Percentiles rank a stretch among this genome's conserved stretches.
Conservation (phyloP, 2,113 vertebrate genomes). For the Poeciliopsis retropinna region DNA sequence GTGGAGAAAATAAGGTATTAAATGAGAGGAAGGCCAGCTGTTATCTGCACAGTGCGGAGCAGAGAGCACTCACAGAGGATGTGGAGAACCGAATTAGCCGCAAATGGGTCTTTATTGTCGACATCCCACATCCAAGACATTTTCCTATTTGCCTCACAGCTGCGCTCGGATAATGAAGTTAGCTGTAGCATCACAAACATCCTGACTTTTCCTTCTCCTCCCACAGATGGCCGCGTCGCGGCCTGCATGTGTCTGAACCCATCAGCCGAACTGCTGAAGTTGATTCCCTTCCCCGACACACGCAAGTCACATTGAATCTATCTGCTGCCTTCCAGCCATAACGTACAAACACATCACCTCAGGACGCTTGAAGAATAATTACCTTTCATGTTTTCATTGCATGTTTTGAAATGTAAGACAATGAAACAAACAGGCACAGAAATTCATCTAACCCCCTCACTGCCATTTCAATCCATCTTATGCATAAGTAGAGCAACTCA, state of each 20-base stretch:
- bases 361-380: neutral
- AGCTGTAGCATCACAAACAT: conserved; percentile 26
- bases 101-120: conserved; percentile 38
- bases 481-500: neutral
- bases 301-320: neutral
- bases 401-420: neutral
- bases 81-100: conserved; percentile 25
- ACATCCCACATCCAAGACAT: conserved; percentile 3
- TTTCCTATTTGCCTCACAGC: conserved; percentile 32
- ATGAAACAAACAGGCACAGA: neutral
- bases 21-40: conserved; percentile 38
- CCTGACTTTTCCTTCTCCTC: conserved; percentile 6
- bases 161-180: conserved; percentile 6
- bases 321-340: neutral
- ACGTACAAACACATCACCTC: conserved; percentile 13
- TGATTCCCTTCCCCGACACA: neutral
- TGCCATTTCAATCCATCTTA: neutral
- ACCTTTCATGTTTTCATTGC: neutral
- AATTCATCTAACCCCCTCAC: neutral
- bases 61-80: conserved; percentile 11
- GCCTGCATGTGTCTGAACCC: neutral
- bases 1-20: conserved; percentile 26
- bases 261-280: conserved; percentile 12
- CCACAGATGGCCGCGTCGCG: neutral
- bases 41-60: conserved; percentile 15